Conservation (phyloP, 2,797 vertebrate species). For the Tragopan temminckii region DNA sequence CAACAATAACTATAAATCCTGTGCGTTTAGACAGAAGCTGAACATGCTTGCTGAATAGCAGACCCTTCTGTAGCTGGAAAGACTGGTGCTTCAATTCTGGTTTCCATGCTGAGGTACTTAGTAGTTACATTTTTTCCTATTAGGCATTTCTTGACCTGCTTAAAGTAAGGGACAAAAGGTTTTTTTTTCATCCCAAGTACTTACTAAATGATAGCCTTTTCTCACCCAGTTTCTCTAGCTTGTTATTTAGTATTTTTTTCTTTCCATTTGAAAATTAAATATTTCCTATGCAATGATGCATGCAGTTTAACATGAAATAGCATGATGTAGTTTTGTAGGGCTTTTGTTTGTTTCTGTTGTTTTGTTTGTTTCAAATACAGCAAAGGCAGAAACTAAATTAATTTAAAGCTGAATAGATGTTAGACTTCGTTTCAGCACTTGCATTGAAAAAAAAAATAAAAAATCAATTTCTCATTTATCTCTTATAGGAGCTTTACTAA, state of each 20-base stretch:
- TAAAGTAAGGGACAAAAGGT: neutral
- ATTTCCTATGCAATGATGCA: neutral
- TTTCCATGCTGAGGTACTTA: neutral
- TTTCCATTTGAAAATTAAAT: conserved; percentile 2
- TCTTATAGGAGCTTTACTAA: neutral
- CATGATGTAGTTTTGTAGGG: neutral
- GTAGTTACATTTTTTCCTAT: neutral
- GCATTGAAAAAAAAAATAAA: neutral
- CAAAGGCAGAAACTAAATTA: neutral
- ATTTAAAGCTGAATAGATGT: neutral
- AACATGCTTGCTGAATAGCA: neutral
- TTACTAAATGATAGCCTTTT: neutral
- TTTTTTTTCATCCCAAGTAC: neutral
- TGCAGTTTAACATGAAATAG: neutral
- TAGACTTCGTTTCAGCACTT: neutral
- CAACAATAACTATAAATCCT: neutral
- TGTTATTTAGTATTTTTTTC: neutral
- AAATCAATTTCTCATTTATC: neutral
- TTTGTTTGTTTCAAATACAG: neutral
- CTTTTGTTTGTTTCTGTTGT: neutral
- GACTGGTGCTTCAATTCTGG: neutral
- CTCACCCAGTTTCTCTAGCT: neutral
- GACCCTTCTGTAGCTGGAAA: fast-evolving
- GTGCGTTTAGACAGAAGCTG: neutral
- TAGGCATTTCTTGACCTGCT: neutral